Conservation (phyloP, 2,797 vertebrate genomes). For the Lemur catta region DNA sequence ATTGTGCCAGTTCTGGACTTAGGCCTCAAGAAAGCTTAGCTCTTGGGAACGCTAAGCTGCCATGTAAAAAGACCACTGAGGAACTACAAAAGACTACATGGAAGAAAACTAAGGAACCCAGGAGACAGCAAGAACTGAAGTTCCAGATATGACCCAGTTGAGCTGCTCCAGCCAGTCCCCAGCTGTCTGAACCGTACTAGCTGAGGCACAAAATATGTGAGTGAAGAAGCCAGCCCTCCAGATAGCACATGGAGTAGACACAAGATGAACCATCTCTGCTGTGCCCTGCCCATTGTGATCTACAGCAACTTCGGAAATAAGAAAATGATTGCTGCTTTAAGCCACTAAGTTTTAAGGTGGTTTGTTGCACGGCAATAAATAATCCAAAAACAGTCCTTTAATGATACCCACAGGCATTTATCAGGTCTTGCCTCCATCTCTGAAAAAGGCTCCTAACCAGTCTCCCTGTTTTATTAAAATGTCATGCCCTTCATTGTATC, state of each 20-base stretch:
- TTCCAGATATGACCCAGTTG: background rate
- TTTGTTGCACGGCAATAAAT: background rate
- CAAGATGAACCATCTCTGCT: background rate
- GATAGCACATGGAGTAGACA: background rate
- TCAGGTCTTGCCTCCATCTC: background rate
- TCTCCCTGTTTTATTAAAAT: constrained; percentile 21
- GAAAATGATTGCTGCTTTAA: background rate
- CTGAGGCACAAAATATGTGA: background rate
- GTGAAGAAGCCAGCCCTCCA: background rate
- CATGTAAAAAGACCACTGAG: background rate
- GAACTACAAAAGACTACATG: background rate
- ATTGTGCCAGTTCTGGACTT: background rate
- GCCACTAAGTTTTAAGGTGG: background rate
- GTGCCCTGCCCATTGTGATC: background rate
- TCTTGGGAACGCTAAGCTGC: background rate
- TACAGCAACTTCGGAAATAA: background rate
- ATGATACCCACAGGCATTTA: background rate
- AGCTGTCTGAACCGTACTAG: background rate
- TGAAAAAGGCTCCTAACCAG: background rate
- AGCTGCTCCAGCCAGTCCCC: background rate
- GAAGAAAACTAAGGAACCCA: background rate
- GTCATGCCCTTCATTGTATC: background rate
- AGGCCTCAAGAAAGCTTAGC: background rate
- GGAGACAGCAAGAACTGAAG: background rate
- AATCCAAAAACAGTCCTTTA: background rate